Evolutionary conservation across 2,113 vertebrate genomes (phyloP), one percentile per base, ranked within the genome.

Genomic region (Archilochus colubris): DNA sequence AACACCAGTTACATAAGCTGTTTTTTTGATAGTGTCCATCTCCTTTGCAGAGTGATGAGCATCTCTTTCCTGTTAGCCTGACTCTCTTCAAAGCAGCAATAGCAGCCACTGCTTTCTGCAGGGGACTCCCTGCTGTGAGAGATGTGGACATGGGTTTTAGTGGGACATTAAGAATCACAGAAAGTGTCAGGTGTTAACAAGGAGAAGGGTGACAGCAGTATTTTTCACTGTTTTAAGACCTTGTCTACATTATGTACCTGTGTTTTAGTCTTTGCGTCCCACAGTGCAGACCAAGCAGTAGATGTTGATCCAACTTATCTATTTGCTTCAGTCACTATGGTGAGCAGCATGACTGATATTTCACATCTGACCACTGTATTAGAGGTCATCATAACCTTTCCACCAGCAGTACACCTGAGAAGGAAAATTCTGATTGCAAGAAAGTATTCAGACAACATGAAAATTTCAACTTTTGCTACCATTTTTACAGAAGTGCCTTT

Each of bases 61-160:
- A 17, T 86, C 44, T 66, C 27, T 69, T 79, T 77, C 80, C 40
- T 74, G 10, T 68, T 66, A 44, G 28, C 24, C 40, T 12, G 5
- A 14, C 36, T 58, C 19, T 43, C 82, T 46, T 67, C 33, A 67
- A 91, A 57, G 43, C 1, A 3, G 48, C 1, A 2, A 33, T 30
- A 66, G 22, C n/a, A 93, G 57, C 6, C 14, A 13, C n/a, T 79
- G 23, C 10, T 69, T 22, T 75, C 22, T 10, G 25, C 48, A 83
- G 50, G 67, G 21, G 28, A 48, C 24, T 31, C 19, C 14, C 31
- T 3, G 0, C 36, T 5, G 0, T 38, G 50, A 64, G 1, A 3
- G 51, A 78, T 16, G 20, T n/a, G 22, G 20, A 89, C 2, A 1
- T 31, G 25, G 30, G 17, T 12, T 27, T 63, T 33, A 48, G 25